Evolutionary conservation across 2,113 vertebrate genomes (phyloP).

Genomic region (Urocitellus parryii): DNA sequence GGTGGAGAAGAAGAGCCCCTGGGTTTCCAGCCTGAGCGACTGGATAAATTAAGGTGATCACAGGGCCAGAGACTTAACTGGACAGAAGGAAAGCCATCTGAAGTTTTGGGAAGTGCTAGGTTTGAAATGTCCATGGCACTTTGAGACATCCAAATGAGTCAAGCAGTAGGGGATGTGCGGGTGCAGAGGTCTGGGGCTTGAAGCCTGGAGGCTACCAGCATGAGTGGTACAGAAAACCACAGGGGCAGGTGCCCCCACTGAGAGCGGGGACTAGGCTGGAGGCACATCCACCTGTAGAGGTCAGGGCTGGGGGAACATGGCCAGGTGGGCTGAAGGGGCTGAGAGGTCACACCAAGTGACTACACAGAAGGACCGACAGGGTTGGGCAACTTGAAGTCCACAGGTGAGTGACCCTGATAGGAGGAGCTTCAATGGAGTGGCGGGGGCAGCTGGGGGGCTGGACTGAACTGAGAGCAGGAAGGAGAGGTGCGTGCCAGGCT

Average conservation of each 20-base stretch:
- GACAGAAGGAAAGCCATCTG: not conserved
- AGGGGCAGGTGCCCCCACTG: not conserved
- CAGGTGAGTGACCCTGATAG: not conserved
- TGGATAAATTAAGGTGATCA: not conserved
- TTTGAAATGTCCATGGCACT: not conserved
- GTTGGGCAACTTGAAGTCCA: no score
- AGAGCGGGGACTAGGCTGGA: not conserved
- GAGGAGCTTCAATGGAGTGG: not conserved
- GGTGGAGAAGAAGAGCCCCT: not conserved
- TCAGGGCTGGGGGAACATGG: no score
- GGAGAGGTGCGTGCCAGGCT: no score
- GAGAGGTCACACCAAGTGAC: not conserved
- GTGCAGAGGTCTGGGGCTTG: not conserved
- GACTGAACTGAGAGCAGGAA: not conserved
- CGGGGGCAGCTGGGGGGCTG: not conserved
- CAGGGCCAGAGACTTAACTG: not conserved
- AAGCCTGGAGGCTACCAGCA: not conserved
- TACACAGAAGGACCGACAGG: not conserved
- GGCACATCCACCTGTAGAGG: no score
- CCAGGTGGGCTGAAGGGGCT: not conserved
- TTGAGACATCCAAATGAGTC: not conserved
- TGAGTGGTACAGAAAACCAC: not conserved
- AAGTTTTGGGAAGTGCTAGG: not conserved
- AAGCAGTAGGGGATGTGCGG: not conserved
- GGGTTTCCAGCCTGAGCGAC: not conserved